Evolutionary conservation across 2,888 invertebrate species (phyloP).

Genomic region (Trachelus tabidus): DNA sequence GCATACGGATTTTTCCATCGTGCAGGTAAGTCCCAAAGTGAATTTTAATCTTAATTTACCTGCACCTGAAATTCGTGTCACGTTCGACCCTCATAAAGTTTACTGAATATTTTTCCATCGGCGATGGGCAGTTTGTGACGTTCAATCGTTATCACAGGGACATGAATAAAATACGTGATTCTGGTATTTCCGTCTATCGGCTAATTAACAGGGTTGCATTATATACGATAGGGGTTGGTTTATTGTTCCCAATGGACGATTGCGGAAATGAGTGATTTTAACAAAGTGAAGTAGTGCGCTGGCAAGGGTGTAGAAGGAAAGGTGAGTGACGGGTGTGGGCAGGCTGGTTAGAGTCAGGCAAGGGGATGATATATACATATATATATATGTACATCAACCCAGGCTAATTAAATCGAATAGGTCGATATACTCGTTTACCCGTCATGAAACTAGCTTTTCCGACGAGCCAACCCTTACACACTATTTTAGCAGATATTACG

Average conservation of each 20-base stretch:
- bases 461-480: not conserved
- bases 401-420: slow-evolving; percentile 8
- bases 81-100: not conserved
- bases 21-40: not conserved
- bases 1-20: not conserved
- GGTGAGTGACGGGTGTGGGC: not conserved
- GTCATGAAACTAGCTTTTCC: not conserved
- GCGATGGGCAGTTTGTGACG: not conserved
- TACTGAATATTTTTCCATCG: not conserved
- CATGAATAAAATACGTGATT: not conserved
- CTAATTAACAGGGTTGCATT: not conserved
- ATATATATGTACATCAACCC: not conserved
- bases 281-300: not conserved
- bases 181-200: not conserved
- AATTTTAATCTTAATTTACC: not conserved
- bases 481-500: not conserved
- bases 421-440: not conserved
- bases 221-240: not conserved
- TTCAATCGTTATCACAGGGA: not conserved
- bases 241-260: not conserved
- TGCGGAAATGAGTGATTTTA: not conserved
- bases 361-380: not conserved
- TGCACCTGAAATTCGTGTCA: not conserved
- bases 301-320: not conserved
- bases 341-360: not conserved